These are phyloP conservation scores for Vireo altiloquus DNA, from an alignment of 2,113 vertebrate genomes.

Conservation along the genomic window DNA sequence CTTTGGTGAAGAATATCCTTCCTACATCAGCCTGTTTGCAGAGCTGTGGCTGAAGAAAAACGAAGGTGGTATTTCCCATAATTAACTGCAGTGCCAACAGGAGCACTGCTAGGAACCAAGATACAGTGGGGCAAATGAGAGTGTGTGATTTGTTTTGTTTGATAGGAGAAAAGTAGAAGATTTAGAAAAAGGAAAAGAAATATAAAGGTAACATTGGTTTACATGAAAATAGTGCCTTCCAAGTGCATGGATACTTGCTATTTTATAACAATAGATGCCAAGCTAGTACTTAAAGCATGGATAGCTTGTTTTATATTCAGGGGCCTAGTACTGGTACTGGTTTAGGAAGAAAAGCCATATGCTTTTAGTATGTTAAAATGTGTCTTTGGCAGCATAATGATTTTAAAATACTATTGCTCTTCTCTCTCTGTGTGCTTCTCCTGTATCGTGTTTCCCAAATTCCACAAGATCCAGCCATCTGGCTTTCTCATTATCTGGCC, in stretches of 20 bases:
- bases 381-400: not conserved
- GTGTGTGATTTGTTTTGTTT: not conserved
- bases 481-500: conserved; percentile 3
- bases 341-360: conserved; percentile 2
- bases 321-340: not conserved
- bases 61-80: not conserved
- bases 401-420: not conserved
- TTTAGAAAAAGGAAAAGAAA: not conserved
- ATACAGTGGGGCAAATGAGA: not conserved
- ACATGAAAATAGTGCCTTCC: not conserved
- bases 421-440: not conserved
- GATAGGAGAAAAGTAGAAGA: not conserved
- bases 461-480: not conserved
- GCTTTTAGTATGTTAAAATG: conserved; percentile 24
- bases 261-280: not conserved
- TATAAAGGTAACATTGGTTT: not conserved
- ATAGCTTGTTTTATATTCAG: not conserved
- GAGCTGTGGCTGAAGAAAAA: not conserved
- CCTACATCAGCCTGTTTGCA: not conserved
- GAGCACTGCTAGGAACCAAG: not conserved
- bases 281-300: not conserved
- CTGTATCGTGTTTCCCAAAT: not conserved
- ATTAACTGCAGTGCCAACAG: not conserved
- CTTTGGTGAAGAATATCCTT: not conserved
- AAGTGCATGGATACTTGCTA: not conserved